A percentile compares a stretch with the other conserved stretches of the same genome.
Evolutionary conservation across 2,797 vertebrate species (phyloP).

Genomic region (Todus mexicanus): DNA sequence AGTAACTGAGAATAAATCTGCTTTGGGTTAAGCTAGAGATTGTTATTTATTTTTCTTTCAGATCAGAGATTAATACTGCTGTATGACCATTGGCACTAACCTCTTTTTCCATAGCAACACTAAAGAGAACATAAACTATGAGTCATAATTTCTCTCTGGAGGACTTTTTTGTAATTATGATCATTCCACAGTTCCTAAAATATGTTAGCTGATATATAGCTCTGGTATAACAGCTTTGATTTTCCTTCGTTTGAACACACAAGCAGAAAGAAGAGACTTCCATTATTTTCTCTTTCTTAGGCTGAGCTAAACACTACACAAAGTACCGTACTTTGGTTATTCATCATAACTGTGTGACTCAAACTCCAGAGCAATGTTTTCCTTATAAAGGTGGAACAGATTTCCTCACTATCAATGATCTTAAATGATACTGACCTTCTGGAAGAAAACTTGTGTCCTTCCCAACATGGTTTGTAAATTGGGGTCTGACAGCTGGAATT

Average conservation of each 20-base stretch:
- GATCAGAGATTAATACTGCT: constrained; percentile 54
- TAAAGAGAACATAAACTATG: constrained; percentile 68
- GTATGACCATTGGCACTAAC: constrained; percentile 48
- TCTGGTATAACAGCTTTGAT: constrained; percentile 51
- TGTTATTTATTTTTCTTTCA: constrained; percentile 66
- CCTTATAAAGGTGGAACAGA: not conserved
- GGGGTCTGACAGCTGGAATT: not conserved
- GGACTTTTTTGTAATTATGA: constrained; percentile 71
- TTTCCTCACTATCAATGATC: constrained; percentile 11
- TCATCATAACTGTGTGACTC: not conserved
- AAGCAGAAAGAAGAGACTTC: constrained; percentile 25
- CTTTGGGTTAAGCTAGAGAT: constrained; percentile 46
- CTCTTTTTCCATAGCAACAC: constrained; percentile 70
- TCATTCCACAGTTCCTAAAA: constrained; percentile 68
- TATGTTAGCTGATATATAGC: constrained; percentile 55
- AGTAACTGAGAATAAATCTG: constrained; percentile 46
- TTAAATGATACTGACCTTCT: not conserved
- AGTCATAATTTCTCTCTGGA: constrained; percentile 69
- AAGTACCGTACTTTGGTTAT: constrained; percentile 2
- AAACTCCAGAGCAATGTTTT: constrained; percentile 3
- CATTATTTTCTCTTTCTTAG: constrained; percentile 35
- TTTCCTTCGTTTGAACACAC: constrained; percentile 40
- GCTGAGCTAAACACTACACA: constrained; percentile 10
- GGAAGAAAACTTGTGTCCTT: not conserved
- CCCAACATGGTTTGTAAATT: not conserved